Base-by-base conservation (phyloP, 1,140 invertebrate species). In the Aplysia californica region DNA sequence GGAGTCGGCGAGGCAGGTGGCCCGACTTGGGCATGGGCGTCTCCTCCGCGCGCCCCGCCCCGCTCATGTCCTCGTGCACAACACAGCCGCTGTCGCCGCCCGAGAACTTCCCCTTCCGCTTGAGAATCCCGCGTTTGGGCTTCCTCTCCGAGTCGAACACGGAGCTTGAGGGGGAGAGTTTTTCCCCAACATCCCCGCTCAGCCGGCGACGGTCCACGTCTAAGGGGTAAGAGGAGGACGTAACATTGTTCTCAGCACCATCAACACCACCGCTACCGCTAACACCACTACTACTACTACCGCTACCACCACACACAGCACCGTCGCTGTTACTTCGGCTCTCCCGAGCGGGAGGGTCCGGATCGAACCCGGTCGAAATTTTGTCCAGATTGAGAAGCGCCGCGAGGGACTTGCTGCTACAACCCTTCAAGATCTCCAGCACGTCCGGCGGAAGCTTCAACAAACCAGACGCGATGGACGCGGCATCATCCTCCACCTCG, bases 41-140 rank as follows among this genome's bases (percentile, higher is more conserved):
- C 23, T 65, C 44, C 41, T 56, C 64, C 21, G 59, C 5, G 20
- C 20, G 59, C 26, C 69, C 58, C 65, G 58, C 20, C 21, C 50
- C 38, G n/a, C 41, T 64, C n/a, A 68, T 72, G 26, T 86, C 86
- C 38, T 84, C 71, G 21, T 10, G 71, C 61, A 84, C 61, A 29
- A 80, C 79, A 76, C 86, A 86, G 2, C 84, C 84, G 76, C 82
- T 86, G 56, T 88, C 86, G n/a, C 83, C 82, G 36, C 84, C 81
- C 69, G 82, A 85, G 65, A 85, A 86, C 76, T 85, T 86, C 26
- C 84, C 84, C 64, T 80, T 84, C 29, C 85, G 79, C 70, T 89
- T 89, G 26, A 89, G 74, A 67, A 89, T 89, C 21, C 87, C 77
- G 31, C 84, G 77, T 26, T 79, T 81, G 64, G 87, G 87, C 73